phyloP scores from a whole-genome alignment of 2,113 vertebrate genomes.

The Saimiri boliviensis region DNA sequence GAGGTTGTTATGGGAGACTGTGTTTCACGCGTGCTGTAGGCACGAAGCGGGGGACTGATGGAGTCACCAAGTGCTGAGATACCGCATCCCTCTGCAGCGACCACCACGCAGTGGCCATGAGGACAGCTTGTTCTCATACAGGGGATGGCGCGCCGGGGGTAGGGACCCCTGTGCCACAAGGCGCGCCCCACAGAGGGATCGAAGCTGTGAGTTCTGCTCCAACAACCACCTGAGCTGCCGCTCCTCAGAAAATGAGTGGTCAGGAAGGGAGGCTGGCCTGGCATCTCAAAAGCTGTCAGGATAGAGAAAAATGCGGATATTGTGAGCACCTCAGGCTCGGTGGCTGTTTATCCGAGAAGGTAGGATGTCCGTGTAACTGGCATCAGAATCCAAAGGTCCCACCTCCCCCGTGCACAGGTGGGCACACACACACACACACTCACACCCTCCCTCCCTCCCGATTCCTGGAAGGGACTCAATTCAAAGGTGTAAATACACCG shows the following conservation, averaged over 20 bases:
- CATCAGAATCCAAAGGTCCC: not conserved
- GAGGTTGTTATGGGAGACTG: fast-evolving
- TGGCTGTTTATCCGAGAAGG: not conserved
- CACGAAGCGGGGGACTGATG: fast-evolving
- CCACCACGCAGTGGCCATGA: not conserved
- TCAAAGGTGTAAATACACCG: not conserved
- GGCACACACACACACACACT: fast-evolving
- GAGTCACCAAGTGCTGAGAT: fast-evolving
- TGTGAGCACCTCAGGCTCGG: not conserved
- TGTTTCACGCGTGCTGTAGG: fast-evolving
- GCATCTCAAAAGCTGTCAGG: not conserved
- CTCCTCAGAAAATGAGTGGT: not conserved
- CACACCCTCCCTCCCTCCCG: fast-evolving
- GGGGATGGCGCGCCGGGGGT: not conserved
- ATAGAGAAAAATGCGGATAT: not conserved
- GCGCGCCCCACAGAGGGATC: not conserved
- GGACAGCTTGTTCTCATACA: not conserved
- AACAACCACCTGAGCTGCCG: not conserved
- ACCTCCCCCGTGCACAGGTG: too few relatives aligned
- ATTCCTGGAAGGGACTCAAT: not conserved
- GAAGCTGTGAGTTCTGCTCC: not conserved
- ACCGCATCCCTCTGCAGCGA: fast-evolving
- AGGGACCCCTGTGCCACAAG: not conserved
- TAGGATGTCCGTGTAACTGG: too few relatives aligned
- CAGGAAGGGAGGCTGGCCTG: not conserved